Percentiles rank a stretch among this genome's conserved stretches.
Evolutionary conservation across 2,113 vertebrate species (phyloP).

Genomic region (Paraplagusia blochii): DNA sequence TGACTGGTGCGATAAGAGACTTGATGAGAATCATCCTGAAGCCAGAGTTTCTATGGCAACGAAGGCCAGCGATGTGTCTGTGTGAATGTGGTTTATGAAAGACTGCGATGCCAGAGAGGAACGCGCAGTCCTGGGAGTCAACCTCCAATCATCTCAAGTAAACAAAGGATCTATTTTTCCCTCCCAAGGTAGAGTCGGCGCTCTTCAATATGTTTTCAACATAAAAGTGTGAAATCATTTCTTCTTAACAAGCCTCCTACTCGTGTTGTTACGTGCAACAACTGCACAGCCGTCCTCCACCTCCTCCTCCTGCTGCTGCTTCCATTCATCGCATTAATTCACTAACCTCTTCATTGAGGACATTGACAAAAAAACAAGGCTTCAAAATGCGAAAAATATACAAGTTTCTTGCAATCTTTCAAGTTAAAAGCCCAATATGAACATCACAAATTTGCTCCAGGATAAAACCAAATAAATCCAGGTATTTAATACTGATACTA

Average conservation of each 20-base stretch:
- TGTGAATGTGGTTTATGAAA: conserved; percentile 26
- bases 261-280: neutral
- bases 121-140: conserved; percentile 37
- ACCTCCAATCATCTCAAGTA: conserved; percentile 33
- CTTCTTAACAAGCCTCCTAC: neutral
- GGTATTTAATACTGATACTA: too few species aligned
- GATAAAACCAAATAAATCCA: too few species aligned
- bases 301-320: too few species aligned
- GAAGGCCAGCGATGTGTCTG: conserved; percentile 35
- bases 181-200: neutral
- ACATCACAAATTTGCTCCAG: neutral
- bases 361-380: too few species aligned
- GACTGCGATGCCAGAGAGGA: conserved; percentile 17
- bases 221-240: neutral
- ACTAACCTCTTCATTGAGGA: neutral
- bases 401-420: too few species aligned
- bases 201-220: conserved; percentile 2
- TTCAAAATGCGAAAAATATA: too few species aligned
- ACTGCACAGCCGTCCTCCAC: neutral
- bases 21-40: conserved; percentile 53
- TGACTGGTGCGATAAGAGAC: conserved; percentile 35
- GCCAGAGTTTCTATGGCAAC: conserved; percentile 69
- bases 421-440: too few species aligned
- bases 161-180: conserved; percentile 22
- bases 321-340: neutral